phyloP scores from a whole-genome alignment of 2,797 vertebrate species.

The Molossus molossus region DNA sequence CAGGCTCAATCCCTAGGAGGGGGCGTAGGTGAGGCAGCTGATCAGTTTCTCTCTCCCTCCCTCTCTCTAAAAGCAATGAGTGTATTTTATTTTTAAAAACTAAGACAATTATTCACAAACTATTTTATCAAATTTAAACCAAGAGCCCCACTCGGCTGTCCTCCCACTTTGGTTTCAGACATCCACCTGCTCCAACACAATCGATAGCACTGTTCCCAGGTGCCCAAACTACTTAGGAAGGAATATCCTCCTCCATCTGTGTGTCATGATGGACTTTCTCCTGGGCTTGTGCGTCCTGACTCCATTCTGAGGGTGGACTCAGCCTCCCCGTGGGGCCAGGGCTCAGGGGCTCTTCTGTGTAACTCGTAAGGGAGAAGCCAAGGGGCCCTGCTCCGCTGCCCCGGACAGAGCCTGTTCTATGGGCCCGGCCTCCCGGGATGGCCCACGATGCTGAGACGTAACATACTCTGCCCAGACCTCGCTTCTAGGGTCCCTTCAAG shows the following conservation, averaged over 20 bases:
- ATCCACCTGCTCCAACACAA: neutral
- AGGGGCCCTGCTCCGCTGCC: neutral
- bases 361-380: neutral
- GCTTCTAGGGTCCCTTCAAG: neutral
- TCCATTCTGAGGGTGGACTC: too few species aligned
- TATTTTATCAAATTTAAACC: too few species aligned
- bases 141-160: too few species aligned
- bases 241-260: rapidly evolving
- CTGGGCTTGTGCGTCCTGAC: too few species aligned
- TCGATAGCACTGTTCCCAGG: rapidly evolving
- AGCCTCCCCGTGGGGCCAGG: neutral
- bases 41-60: too few species aligned
- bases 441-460: neutral
- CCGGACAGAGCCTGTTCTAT: neutral
- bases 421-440: neutral
- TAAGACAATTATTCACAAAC: too few species aligned
- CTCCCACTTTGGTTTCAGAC: too few species aligned
- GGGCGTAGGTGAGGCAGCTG: too few species aligned
- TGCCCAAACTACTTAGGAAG: neutral
- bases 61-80: too few species aligned
- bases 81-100: too few species aligned
- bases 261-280: neutral
- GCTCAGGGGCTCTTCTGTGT: rapidly evolving
- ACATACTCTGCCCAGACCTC: too few species aligned
- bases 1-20: too few species aligned